Percentiles rank a stretch among this genome's conserved stretches.
Conservation (phyloP, 2,888 invertebrate genomes). For the Anorthoa munda region DNA sequence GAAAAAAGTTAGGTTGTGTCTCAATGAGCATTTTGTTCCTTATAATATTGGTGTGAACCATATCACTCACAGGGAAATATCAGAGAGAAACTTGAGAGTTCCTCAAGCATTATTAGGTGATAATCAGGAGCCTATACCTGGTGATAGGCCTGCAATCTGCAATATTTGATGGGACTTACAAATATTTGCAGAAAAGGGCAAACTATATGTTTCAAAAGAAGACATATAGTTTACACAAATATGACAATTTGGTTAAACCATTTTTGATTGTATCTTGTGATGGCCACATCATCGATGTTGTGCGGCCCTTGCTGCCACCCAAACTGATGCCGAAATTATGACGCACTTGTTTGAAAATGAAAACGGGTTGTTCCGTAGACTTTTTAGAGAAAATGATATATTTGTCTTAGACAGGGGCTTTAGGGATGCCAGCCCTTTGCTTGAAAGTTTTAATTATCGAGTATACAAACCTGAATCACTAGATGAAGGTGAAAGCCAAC, state of each 20-base stretch:
- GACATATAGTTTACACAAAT: conserved; percentile 6
- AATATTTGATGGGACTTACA: conserved; percentile 17
- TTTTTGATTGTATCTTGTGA: conserved; percentile 9
- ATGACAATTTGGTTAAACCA: conserved; percentile 12
- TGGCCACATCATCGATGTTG: neutral
- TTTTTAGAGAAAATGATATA: conserved; percentile 8
- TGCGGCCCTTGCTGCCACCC: neutral
- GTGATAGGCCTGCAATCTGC: conserved; percentile 11
- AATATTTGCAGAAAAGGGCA: conserved; percentile 1
- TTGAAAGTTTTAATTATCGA: conserved; percentile 2
- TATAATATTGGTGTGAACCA: conserved; percentile 10
- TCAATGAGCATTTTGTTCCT: conserved; percentile 1
- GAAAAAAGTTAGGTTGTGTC: conserved; percentile 15
- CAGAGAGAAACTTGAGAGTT: conserved; percentile 18
- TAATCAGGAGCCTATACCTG: neutral
- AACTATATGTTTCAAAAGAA: neutral
- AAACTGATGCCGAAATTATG: neutral
- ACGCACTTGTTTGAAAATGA: conserved; percentile 8
- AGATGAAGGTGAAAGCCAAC: conserved; percentile 9
- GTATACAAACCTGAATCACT: conserved; percentile 15
- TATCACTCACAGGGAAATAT: conserved; percentile 15
- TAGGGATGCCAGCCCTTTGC: conserved; percentile 15
- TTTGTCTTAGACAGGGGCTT: conserved; percentile 7
- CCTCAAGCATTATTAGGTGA: conserved; percentile 15
- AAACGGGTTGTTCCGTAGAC: neutral